A percentile compares a stretch with the other conserved stretches of the same genome.
Conservation (phyloP, 2,113 vertebrate species). For the Zosterops japonicus region DNA sequence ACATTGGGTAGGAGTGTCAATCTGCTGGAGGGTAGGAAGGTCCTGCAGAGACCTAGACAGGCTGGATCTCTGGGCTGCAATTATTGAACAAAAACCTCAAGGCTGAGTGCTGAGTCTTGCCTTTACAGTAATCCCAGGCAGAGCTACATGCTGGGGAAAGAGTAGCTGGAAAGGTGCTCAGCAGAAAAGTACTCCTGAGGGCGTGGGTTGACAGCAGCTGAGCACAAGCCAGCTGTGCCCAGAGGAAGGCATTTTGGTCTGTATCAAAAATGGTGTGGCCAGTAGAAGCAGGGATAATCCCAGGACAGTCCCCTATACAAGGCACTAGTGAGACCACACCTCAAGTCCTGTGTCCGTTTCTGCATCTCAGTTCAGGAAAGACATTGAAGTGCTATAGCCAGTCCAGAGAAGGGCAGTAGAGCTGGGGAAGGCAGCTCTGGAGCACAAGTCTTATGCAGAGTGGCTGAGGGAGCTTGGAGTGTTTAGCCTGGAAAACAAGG, state of each 20-base stretch:
- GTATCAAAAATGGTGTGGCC: neutral
- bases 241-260: neutral
- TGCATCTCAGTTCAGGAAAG: neutral
- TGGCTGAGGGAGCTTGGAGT: neutral
- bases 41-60: neutral
- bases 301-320: neutral
- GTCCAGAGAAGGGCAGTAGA: neutral
- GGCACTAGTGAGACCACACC: neutral
- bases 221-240: neutral
- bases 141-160: neutral
- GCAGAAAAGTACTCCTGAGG: neutral
- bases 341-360: neutral
- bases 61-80: neutral
- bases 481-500: neutral
- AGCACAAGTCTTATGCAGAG: neutral
- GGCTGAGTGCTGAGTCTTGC: neutral
- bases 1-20: rapidly evolving
- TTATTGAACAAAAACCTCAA: neutral
- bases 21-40: neutral
- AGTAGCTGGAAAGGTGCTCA: neutral
- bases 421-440: neutral
- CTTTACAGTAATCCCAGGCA: neutral
- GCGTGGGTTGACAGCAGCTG: neutral
- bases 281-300: neutral
- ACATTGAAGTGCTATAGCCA: neutral